Conservation (phyloP, 1,140 invertebrate genomes). For the Hermatobates lingyangjiaoensis region DNA sequence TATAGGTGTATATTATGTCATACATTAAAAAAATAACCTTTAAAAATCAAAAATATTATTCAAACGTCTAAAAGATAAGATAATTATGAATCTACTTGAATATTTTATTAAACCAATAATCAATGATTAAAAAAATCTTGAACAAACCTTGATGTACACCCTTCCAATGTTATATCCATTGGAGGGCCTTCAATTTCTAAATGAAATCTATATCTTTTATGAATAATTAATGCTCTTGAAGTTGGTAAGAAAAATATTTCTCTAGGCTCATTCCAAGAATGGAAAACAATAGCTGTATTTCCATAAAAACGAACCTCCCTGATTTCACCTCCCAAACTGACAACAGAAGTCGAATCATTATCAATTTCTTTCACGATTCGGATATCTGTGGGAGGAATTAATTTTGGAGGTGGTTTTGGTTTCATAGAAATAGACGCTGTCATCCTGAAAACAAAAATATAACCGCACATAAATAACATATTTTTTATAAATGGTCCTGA, state of each 20-base stretch:
- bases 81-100: no score
- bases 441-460: background rate
- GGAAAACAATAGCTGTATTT: constrained; percentile 62
- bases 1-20: no score
- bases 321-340: constrained; percentile 61
- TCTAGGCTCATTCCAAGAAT: constrained; percentile 62
- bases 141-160: constrained; percentile 36
- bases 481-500: no score
- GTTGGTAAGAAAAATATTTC: constrained; percentile 69
- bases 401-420: constrained; percentile 19
- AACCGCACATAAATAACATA: background rate
- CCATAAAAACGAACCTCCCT: constrained; percentile 74
- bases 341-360: constrained; percentile 49
- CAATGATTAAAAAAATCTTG: constrained; percentile 3
- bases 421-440: background rate
- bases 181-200: constrained; percentile 37
- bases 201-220: constrained; percentile 44
- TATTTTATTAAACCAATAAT: no score
- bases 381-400: constrained; percentile 32
- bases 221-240: constrained; percentile 41
- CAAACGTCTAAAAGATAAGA: no score
- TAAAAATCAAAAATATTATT: no score
- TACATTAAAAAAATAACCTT: no score
- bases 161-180: constrained; percentile 46
- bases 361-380: constrained; percentile 37